Conservation (phyloP, 2,797 vertebrate species). For the Cichlasoma orientale region DNA sequence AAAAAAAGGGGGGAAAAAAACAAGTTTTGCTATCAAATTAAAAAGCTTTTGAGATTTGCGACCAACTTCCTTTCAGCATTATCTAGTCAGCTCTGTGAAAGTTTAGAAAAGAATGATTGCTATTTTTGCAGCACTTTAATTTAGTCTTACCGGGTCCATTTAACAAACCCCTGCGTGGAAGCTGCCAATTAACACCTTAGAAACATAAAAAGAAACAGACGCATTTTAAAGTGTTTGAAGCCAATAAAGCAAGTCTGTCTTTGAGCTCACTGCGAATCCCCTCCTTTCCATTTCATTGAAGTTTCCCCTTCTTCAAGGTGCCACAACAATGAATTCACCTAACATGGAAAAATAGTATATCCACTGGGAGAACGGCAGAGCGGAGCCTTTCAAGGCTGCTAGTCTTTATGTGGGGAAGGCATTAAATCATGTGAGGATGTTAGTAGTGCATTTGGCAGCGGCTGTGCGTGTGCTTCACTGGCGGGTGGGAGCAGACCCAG, state of each 20-base stretch:
- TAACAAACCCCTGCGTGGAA: slow-evolving; percentile 38
- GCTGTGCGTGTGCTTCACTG: slow-evolving; percentile 54
- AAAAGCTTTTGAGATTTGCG: background rate
- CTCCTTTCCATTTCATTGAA: slow-evolving; percentile 29
- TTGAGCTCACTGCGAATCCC: slow-evolving; percentile 30
- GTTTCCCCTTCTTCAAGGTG: slow-evolving; percentile 20
- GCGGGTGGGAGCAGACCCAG: slow-evolving; percentile 68
- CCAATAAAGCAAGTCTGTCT: slow-evolving; percentile 31
- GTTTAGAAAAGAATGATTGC: slow-evolving; percentile 18
- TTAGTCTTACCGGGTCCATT: slow-evolving; percentile 34
- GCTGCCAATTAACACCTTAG: slow-evolving; percentile 62
- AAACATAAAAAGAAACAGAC: slow-evolving; percentile 39
- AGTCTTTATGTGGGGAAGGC: slow-evolving; percentile 31
- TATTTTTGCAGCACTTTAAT: slow-evolving; percentile 31
- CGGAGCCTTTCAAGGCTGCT: slow-evolving; percentile 29
- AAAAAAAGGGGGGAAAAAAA: background rate
- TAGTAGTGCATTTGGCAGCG: slow-evolving; percentile 62
- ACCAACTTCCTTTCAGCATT: background rate
- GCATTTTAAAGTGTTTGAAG: slow-evolving; percentile 42
- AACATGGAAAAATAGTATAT: slow-evolving; percentile 40
- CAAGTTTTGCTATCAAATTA: background rate
- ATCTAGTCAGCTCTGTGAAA: slow-evolving; percentile 23
- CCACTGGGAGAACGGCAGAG: slow-evolving; percentile 17
- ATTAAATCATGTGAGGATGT: slow-evolving; percentile 56
- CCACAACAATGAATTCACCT: slow-evolving; percentile 34